These are phyloP conservation scores for Drosophila birchii DNA, from an alignment of 2,888 invertebrate genomes.

Conservation along the genomic window DNA sequence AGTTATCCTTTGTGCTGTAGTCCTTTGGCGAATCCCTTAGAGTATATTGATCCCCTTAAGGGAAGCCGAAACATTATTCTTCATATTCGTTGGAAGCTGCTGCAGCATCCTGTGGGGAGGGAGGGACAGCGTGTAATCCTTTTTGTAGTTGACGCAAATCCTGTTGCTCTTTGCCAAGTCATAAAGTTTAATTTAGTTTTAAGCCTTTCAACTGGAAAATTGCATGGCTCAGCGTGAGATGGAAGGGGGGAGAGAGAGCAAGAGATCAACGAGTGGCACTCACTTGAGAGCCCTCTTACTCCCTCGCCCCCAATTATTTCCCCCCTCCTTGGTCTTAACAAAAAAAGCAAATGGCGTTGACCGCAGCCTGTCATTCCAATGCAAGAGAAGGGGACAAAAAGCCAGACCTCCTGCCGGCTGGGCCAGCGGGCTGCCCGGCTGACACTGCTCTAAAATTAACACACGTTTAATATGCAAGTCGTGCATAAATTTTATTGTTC, in stretches of 20 bases:
- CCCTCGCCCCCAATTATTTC: constrained; percentile 1
- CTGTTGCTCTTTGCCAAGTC: constrained; percentile 70
- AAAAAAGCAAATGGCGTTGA: constrained; percentile 44
- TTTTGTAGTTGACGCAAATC: constrained; percentile 76
- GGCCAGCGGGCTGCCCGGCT: constrained; percentile 25
- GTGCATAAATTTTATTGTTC: constrained; percentile 70
- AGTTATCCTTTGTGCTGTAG: background rate
- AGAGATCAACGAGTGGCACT: constrained; percentile 27
- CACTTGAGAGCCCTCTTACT: constrained; percentile 20
- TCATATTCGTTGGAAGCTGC: constrained; percentile 57
- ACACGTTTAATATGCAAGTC: constrained; percentile 81
- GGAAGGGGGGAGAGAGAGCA: background rate
- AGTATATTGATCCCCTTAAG: constrained; percentile 47
- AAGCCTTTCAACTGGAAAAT: constrained; percentile 81
- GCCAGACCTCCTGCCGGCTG: constrained; percentile 4
- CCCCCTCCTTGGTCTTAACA: constrained; percentile 6
- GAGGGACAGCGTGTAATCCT: constrained; percentile 65
- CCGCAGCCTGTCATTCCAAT: constrained; percentile 46
- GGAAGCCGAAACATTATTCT: constrained; percentile 69
- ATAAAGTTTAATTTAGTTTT: constrained; percentile 81
- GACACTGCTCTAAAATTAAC: constrained; percentile 77
- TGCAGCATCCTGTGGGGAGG: constrained; percentile 6
- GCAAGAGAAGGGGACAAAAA: constrained; percentile 1
- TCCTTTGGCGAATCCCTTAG: constrained; percentile 1
- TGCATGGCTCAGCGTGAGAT: constrained; percentile 49